Conservation (phyloP, 2,113 vertebrate species). For the Ageneiosus marmoratus region DNA sequence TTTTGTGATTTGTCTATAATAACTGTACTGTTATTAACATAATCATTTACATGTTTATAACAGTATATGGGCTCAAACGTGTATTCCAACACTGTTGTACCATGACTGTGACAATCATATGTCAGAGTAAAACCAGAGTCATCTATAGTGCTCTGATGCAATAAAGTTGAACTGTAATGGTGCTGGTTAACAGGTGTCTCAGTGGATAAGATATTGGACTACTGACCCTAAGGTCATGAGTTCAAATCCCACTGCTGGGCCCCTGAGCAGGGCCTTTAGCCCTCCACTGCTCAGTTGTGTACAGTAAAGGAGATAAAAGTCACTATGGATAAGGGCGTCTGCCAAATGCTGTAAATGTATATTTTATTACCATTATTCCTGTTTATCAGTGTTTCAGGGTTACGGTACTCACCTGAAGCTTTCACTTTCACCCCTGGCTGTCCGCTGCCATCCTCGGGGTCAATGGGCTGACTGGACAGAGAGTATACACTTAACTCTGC, state of each 20-base stretch:
- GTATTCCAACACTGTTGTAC: neutral
- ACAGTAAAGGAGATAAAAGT: no score
- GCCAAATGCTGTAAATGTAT: no score
- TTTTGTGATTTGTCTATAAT: neutral
- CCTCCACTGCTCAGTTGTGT: no score
- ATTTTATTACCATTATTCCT: neutral
- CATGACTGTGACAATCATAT: neutral
- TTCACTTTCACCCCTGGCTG: slow-evolving; percentile 58
- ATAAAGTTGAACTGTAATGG: neutral
- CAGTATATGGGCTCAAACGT: neutral
- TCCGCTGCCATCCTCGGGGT: slow-evolving; percentile 55
- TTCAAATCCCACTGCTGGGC: no score
- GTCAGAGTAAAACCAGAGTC: neutral
- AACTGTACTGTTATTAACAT: neutral
- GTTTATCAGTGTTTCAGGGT: no score
- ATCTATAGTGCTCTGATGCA: neutral
- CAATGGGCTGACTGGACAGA: slow-evolving; percentile 64
- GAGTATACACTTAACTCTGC: slow-evolving; percentile 64
- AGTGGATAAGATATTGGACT: no score
- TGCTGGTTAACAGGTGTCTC: neutral
- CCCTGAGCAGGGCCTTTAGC: no score
- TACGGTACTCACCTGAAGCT: slow-evolving; percentile 57
- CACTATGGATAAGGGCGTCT: no score
- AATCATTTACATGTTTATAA: neutral
- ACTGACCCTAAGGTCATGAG: no score